phyloP scores from a whole-genome alignment of 2,797 vertebrate genomes.

The Diplodus puntazzo region DNA sequence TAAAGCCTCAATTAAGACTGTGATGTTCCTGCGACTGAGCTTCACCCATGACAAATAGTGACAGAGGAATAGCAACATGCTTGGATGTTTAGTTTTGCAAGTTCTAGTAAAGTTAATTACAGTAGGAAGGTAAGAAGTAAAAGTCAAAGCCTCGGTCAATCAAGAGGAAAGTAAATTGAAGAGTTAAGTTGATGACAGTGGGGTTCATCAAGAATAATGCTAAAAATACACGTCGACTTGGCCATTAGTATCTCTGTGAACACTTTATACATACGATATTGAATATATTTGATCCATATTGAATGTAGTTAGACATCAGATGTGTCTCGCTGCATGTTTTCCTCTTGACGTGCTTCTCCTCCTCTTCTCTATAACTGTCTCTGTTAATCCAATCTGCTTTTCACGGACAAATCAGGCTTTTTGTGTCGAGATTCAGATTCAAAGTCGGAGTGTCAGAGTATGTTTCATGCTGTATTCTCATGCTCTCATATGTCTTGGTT shows the following conservation, averaged over 20 bases:
- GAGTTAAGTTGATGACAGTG: background rate
- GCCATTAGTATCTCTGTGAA: background rate
- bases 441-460: constrained; percentile 58
- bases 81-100: no score
- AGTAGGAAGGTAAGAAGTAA: background rate
- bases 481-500: constrained; percentile 38
- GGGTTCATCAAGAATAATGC: background rate
- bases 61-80: no score
- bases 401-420: constrained; percentile 42
- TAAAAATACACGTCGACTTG: background rate
- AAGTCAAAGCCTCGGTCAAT: background rate
- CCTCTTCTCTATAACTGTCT: constrained; percentile 45
- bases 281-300: constrained; percentile 8
- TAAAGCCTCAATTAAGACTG: no score
- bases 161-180: background rate
- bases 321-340: constrained; percentile 34
- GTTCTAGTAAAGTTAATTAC: background rate
- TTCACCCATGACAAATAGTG: no score
- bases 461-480: constrained; percentile 65
- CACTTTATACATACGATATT: background rate
- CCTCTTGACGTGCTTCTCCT: constrained; percentile 36
- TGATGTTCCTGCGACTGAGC: no score
- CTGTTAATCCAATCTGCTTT: constrained; percentile 56
- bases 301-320: background rate
- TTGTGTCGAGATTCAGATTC: constrained; percentile 25